Conservation (phyloP, 2,888 invertebrate genomes). For the Cynaeus angustus region DNA sequence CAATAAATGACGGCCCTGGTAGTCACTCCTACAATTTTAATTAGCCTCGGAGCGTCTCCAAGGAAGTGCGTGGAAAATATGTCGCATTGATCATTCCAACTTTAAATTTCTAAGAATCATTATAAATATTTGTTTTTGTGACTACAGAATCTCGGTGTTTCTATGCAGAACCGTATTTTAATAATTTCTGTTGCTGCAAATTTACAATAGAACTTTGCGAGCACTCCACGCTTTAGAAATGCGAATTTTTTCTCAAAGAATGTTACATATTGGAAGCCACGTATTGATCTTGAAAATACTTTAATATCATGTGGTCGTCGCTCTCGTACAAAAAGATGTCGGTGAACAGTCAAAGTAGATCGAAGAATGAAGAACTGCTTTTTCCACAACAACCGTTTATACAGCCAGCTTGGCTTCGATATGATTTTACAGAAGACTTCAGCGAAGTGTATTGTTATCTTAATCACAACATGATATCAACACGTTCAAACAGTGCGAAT, state of each 20-base stretch:
- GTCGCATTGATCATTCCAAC: conserved; percentile 34
- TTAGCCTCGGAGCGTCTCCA: conserved; percentile 16
- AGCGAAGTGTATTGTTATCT: conserved; percentile 45
- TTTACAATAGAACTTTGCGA: too few relatives aligned
- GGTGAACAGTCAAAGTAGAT: conserved; percentile 49
- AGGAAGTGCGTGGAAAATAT: conserved; percentile 40
- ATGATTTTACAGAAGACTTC: conserved; percentile 57
- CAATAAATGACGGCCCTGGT: neutral
- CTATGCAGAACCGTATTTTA: conserved; percentile 22
- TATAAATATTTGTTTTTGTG: conserved; percentile 37
- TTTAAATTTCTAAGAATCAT: conserved; percentile 27
- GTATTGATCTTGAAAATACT: too few relatives aligned
- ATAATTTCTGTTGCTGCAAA: too few relatives aligned
- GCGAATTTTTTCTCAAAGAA: too few relatives aligned
- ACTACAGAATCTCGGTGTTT: conserved; percentile 29
- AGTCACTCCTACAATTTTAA: conserved; percentile 18
- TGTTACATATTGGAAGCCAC: too few relatives aligned
- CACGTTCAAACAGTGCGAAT: conserved; percentile 1
- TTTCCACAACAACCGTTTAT: conserved; percentile 53
- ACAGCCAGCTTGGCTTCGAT: conserved; percentile 49
- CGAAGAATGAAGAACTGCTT: conserved; percentile 48
- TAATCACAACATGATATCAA: conserved; percentile 19
- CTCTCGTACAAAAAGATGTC: conserved; percentile 43
- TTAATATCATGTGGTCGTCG: conserved; percentile 20
- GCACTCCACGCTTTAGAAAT: too few relatives aligned